These are phyloP conservation scores for Polymixis lichenea DNA, from an alignment of 2,888 invertebrate genomes.

Conservation along the genomic window DNA sequence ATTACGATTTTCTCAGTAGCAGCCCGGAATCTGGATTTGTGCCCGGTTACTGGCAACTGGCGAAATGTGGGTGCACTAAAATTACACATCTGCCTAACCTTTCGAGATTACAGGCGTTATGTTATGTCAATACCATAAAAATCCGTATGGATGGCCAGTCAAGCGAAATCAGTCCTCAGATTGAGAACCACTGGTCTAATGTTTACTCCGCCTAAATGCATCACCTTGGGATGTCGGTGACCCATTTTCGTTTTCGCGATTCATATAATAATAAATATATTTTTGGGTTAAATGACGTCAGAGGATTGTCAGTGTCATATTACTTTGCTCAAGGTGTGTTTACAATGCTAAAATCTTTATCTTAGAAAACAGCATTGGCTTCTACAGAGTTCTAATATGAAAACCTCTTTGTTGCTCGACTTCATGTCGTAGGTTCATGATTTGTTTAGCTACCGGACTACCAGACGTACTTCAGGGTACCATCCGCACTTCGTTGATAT, in stretches of 20 bases:
- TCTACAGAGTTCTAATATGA: background rate
- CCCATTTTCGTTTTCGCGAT: constrained; percentile 64
- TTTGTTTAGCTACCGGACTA: too few relatives aligned
- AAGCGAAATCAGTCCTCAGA: background rate
- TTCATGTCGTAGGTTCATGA: background rate
- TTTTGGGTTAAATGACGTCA: constrained; percentile 61
- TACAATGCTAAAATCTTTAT: constrained; percentile 1
- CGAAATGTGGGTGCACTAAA: background rate
- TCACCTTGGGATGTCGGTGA: constrained; percentile 64
- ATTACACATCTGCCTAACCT: background rate
- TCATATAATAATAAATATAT: constrained; percentile 60
- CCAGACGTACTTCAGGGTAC: too few relatives aligned
- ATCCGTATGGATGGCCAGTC: background rate
- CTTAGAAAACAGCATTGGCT: background rate
- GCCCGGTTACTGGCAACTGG: background rate
- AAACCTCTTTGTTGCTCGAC: background rate
- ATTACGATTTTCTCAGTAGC: background rate
- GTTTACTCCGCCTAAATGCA: constrained; percentile 48
- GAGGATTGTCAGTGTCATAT: constrained; percentile 54
- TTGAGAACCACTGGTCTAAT: constrained; percentile 37
- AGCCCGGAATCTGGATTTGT: background rate
- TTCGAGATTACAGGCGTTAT: background rate
- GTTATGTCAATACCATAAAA: background rate
- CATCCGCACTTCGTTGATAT: too few relatives aligned
- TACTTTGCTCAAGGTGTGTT: constrained; percentile 48